A percentile compares a stretch with the other conserved stretches of the same genome.
Evolutionary conservation across 2,797 vertebrate species (phyloP).

Genomic region (Myripristis jacobus): DNA sequence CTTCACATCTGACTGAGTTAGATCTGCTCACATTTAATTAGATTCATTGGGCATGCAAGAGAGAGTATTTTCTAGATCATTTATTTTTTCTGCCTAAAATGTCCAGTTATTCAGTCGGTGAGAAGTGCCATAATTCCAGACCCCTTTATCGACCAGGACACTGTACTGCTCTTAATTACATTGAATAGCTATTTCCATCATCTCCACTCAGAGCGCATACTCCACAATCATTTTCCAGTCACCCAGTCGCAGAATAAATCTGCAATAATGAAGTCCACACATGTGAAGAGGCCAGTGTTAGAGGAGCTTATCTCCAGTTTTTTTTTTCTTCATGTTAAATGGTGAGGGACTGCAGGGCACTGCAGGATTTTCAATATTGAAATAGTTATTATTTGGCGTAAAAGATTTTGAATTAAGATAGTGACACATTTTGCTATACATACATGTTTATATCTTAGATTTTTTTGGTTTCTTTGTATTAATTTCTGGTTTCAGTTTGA

Average conservation of each 20-base stretch:
- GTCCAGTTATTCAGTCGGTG: constrained; percentile 67
- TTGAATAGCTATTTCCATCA: constrained; percentile 62
- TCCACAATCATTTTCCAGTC: constrained; percentile 48
- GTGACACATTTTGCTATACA: background rate
- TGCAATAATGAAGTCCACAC: constrained; percentile 59
- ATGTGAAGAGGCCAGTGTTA: constrained; percentile 38
- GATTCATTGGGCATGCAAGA: constrained; percentile 17
- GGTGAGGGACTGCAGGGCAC: constrained; percentile 45
- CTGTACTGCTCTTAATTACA: constrained; percentile 61
- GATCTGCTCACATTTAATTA: constrained; percentile 66
- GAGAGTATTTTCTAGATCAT: constrained; percentile 67
- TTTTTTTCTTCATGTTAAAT: constrained; percentile 37
- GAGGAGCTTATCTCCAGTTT: constrained; percentile 36
- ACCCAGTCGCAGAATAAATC: constrained; percentile 54
- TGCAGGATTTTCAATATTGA: constrained; percentile 32
- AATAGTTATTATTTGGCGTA: constrained; percentile 18
- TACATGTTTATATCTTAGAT: no score
- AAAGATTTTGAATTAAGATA: background rate
- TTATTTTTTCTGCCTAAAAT: constrained; percentile 68
- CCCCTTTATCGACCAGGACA: constrained; percentile 60
- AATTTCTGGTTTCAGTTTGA: background rate
- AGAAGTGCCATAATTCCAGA: constrained; percentile 61
- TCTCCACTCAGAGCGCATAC: constrained; percentile 43
- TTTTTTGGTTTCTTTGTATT: background rate
- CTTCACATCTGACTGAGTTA: constrained; percentile 10